Evolutionary conservation across 2,113 vertebrate species (phyloP), one percentile per base, ranked within the genome.

Genomic region (Colaptes auratus): DNA sequence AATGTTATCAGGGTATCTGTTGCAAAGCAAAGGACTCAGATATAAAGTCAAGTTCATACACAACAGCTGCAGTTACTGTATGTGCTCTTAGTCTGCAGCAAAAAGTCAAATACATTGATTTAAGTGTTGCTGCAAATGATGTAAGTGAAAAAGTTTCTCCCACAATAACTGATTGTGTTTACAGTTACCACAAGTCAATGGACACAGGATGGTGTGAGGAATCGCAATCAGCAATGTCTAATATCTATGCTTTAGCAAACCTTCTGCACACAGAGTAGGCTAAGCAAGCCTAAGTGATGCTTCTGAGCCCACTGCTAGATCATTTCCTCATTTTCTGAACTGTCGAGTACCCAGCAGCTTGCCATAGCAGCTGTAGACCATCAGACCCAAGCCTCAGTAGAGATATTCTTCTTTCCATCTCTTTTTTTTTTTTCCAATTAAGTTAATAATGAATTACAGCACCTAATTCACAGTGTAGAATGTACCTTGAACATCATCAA

Each of bases 401-500:
- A 86, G 14, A 52, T 55, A 59, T 8, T 77, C 7, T 71, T 75
- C 3, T 17, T 71, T 76, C 36, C 39, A 42, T 31, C 39, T 56
- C 87, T 87, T 27, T 50, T 24, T 70, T 69, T 19, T 15, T 65
- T 28, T 42, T 31, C 12, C 6, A 21, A n/a, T 31, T 48, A 14
- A 55, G 71, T 75, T 69, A 39, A 58, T 48, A 11, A 53, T 50
- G 6, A 85, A 14, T 79, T 76, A 52, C 18, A 66, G n/a, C 55
- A 77, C 48, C 72, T 94, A 56, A 69, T 91, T 74, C 15, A 80
- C 44, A 72, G 10, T 55, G 4, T 61, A 73, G 35, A 93, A 33
- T n/a, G 35, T 74, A 48, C 30, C 42, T 70, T 70, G 73, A 70
- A 81, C 82, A 93, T 92, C 93, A 71, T 63, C 92, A 10, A 94